These are phyloP conservation scores for Uloborus diversus DNA, from an alignment of 1,140 invertebrate genomes.

Conservation along the genomic window DNA sequence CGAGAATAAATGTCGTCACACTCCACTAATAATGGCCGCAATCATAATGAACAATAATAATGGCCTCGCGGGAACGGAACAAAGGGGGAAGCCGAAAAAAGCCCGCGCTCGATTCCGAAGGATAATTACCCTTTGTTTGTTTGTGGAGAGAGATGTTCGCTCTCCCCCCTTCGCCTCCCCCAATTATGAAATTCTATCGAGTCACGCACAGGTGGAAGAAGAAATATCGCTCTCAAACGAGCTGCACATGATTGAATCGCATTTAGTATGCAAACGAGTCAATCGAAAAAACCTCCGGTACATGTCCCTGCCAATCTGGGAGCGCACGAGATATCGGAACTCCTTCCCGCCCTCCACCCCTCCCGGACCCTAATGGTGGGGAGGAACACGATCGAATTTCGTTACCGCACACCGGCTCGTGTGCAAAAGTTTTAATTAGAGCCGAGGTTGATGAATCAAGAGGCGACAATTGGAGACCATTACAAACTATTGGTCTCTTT, in stretches of 20 bases:
- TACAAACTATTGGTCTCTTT: no score
- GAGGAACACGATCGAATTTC: no score
- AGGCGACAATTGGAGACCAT: no score
- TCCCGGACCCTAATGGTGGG: no score
- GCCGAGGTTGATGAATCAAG: no score
- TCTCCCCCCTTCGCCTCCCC: no score
- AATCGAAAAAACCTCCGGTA: background rate
- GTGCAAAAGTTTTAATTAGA: no score
- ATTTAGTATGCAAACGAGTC: slow-evolving; percentile 5
- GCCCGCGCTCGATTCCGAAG: background rate
- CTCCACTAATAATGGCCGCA: slow-evolving; percentile 4
- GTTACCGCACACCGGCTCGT: no score
- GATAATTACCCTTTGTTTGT: slow-evolving; percentile 12
- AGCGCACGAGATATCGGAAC: background rate
- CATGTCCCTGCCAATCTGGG: background rate
- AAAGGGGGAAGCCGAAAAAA: background rate
- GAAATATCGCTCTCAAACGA: background rate
- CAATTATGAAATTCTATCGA: slow-evolving; percentile 1
- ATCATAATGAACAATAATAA: slow-evolving; percentile 13
- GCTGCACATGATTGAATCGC: background rate
- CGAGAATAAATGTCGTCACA: background rate
- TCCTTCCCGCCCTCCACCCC: no score
- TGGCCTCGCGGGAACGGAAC: background rate
- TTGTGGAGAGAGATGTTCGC: slow-evolving; percentile 8
- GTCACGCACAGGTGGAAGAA: background rate